These are phyloP conservation scores for Gallinago solitaria DNA, from an alignment of 2,797 vertebrate species.

Conservation along the genomic window DNA sequence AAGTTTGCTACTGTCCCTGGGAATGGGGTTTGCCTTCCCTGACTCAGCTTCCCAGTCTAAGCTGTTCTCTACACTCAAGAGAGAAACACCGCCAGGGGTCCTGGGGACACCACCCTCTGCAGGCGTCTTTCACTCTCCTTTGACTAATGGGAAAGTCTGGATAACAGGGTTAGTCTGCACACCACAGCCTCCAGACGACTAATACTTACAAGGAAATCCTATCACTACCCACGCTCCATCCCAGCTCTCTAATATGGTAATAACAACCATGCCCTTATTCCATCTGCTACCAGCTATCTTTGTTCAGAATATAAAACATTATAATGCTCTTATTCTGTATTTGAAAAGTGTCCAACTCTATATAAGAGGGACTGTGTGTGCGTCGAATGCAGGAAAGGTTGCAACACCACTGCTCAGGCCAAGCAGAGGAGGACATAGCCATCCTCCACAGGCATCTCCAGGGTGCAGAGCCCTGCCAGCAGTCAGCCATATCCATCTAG, in stretches of 20 bases:
- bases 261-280: background rate
- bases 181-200: background rate
- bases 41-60: background rate
- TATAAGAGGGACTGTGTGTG: background rate
- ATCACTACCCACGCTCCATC: background rate
- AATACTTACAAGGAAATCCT: background rate
- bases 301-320: background rate
- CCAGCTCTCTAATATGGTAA: background rate
- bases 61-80: background rate
- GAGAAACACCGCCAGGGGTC: background rate
- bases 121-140: background rate
- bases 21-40: background rate
- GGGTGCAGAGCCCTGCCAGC: background rate
- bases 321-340: background rate
- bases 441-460: background rate
- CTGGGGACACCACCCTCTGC: background rate
- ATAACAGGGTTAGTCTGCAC: background rate
- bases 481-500: background rate
- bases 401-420: background rate
- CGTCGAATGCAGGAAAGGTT: background rate
- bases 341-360: background rate
- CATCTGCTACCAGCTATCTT: background rate
- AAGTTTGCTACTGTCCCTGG: background rate
- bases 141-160: background rate
- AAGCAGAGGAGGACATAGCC: background rate